Evolutionary conservation across 2,113 vertebrate genomes (phyloP), one percentile per base, ranked within the genome.

Genomic region (Trematomus loennbergii): DNA sequence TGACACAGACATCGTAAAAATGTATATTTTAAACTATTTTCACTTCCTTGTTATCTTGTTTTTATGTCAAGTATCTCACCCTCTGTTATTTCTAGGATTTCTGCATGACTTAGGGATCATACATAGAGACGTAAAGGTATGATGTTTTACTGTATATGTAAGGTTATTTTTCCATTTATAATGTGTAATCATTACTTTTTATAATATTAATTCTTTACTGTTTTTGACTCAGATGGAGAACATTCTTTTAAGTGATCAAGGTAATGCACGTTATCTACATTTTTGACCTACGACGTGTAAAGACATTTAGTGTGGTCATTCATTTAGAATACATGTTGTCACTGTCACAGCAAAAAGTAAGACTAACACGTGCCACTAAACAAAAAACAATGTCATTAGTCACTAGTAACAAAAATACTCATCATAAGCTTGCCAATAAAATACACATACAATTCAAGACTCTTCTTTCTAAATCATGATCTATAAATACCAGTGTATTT

Each of bases 211-310:
- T 60, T 58, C 25, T 40, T 6, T 25, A 9, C 18, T 63, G 2
- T 3, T 33, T 90, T 90, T 96, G 77, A 91, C 97, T 77, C 92
- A 98, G 97, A 97, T 99, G 97, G 97, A 98, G 81, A 98, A 98
- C 84, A 94, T 99, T 53, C 96, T 99, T 43, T 83, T 98, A 79
- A 97, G 95, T 85, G 96, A 98, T 89, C 91, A 93, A 94, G 97
- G 97, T 98, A 94, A 91, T 84, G 71, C 13, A 48, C 22, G 9
- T 55, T 22, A 3, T 29, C 29, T 70, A 13, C 22, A 2, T 58
- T 55, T 55, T 40, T 13, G 0, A 12, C 15, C 2, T 71, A 7
- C 16, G 57, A 9, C 50, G 11, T 20, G 12, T 70, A 20, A 12
- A 45, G 49, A 12, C 43, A 50, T n/a, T 9, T 5, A 68, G 12